Evolutionary conservation across 92 coral and sea anemone species (phyloP).

Genomic region (Porites cylindrica): DNA sequence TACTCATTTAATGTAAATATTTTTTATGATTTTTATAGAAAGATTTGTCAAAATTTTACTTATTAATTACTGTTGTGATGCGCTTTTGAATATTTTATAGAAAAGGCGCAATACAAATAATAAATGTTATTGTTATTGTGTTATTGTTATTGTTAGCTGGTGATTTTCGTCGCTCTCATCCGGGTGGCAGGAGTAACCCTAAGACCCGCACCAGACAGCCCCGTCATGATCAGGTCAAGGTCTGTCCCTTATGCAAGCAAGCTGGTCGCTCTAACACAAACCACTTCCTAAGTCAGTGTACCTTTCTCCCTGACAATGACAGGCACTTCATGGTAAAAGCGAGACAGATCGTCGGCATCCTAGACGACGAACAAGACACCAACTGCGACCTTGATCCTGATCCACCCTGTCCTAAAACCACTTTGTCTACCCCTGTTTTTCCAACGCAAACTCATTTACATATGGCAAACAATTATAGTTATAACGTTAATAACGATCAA

Average conservation of each 20-base stretch:
- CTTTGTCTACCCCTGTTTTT: not conserved
- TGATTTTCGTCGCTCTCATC: conserved; percentile 16
- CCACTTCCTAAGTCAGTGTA: conserved; percentile 10
- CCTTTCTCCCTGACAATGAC: conserved; percentile 27
- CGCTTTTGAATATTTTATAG: too few species aligned
- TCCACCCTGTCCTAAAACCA: not conserved
- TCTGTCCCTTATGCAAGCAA: conserved; percentile 1
- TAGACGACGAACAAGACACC: conserved; percentile 43
- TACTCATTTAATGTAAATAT: too few species aligned
- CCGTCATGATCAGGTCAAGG: conserved; percentile 23
- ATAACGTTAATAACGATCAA: not conserved
- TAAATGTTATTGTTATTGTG: not conserved
- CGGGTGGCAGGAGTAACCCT: conserved; percentile 9
- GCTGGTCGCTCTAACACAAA: conserved; percentile 26
- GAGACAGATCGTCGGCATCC: conserved; percentile 57
- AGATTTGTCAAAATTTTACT: too few species aligned
- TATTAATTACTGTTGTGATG: too few species aligned
- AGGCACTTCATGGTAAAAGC: conserved; percentile 50
- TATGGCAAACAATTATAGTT: too few species aligned
- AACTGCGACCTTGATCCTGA: conserved; percentile 20
- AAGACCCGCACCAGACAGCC: conserved; percentile 12
- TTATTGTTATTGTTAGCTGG: not conserved
- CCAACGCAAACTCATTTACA: not conserved
- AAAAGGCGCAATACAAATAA: too few species aligned
- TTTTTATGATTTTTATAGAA: too few species aligned